phyloP scores from a whole-genome alignment of 1,140 invertebrate genomes.

The Trichonephila clavipes region DNA sequence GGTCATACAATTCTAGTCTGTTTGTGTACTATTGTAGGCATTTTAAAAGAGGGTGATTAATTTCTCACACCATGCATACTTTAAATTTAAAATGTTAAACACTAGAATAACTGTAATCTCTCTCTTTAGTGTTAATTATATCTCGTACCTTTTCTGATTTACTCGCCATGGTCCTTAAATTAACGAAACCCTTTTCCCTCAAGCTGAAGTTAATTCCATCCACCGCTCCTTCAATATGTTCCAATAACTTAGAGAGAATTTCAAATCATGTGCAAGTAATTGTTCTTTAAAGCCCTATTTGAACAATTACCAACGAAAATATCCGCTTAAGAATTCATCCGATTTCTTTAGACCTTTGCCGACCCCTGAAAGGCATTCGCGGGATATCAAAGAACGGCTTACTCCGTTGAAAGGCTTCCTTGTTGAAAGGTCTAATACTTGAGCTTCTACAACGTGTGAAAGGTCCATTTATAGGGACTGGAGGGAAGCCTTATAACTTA shows the following conservation, averaged over 20 bases:
- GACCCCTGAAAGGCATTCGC: neutral
- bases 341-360: slow-evolving; percentile 64
- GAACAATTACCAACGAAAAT: slow-evolving; percentile 56
- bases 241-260: slow-evolving; percentile 49
- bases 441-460: no score
- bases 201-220: neutral
- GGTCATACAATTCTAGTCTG: no score
- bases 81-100: neutral
- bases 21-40: neutral
- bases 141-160: neutral
- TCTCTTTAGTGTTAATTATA: slow-evolving; percentile 23
- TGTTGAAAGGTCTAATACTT: slow-evolving; percentile 21
- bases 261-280: slow-evolving; percentile 40
- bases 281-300: slow-evolving; percentile 43
- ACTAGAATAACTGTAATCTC: neutral
- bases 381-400: slow-evolving; percentile 42
- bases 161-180: neutral
- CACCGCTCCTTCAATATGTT: neutral
- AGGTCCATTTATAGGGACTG: slow-evolving; percentile 44
- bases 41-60: neutral
- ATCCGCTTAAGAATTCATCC: slow-evolving; percentile 65
- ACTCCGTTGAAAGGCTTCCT: slow-evolving; percentile 25
- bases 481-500: slow-evolving; percentile 61
- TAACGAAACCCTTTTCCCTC: slow-evolving; percentile 28
- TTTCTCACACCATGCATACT: neutral